Evolutionary conservation across 2,888 invertebrate species (phyloP).

Genomic region (Drosophila cognata): DNA sequence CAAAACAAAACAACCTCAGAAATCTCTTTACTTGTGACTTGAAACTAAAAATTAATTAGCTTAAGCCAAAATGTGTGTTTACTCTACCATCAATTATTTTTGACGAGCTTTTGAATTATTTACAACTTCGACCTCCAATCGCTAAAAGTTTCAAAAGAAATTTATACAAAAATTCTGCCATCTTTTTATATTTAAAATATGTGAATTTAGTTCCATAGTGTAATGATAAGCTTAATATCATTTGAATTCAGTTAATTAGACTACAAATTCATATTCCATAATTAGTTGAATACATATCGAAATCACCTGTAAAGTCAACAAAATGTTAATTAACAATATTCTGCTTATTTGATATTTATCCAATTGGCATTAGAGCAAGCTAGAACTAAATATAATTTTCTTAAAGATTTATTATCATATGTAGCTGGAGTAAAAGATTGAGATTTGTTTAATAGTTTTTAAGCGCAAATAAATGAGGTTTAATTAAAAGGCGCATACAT

Average conservation of each 20-base stretch:
- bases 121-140: neutral
- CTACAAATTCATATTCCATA: conserved; percentile 9
- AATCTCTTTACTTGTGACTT: neutral
- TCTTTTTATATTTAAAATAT: neutral
- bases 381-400: neutral
- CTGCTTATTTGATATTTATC: conserved; percentile 26
- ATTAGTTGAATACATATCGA: neutral
- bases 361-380: neutral
- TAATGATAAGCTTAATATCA: neutral
- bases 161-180: neutral
- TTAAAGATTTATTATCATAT: neutral
- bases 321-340: conserved; percentile 35
- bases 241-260: conserved; percentile 1
- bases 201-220: neutral
- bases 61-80: neutral
- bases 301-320: conserved; percentile 41
- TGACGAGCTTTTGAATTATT: neutral
- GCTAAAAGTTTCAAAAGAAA: neutral
- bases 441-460: conserved; percentile 13
- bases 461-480: conserved; percentile 14
- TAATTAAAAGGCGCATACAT: conserved; percentile 27
- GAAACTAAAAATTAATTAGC: conserved; percentile 25
- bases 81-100: neutral
- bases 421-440: too few species aligned
- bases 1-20: neutral